Percentiles rank a stretch among this genome's conserved stretches.
Conservation (phyloP, 2,113 vertebrate genomes). For the Siniperca chuatsi region DNA sequence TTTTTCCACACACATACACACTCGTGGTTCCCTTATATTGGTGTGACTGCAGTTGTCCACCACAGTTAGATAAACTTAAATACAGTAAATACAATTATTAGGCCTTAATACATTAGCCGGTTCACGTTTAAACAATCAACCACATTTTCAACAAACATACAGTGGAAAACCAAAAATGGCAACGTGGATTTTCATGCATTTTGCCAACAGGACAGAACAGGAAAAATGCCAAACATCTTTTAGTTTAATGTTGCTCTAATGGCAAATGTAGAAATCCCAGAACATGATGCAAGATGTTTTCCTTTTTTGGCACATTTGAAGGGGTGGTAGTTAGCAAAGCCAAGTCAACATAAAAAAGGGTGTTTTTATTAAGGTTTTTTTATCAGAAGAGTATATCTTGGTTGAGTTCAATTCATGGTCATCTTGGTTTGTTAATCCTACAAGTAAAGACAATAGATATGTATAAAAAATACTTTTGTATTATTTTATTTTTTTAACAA, state of each 20-base stretch:
- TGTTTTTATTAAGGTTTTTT: neutral
- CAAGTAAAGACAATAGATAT: neutral
- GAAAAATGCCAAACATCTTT: neutral
- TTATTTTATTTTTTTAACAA: neutral
- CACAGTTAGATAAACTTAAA: neutral
- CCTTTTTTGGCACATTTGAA: neutral
- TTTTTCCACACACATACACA: slow-evolving; percentile 41
- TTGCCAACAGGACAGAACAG: neutral
- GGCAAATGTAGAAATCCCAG: neutral
- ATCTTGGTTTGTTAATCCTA: neutral
- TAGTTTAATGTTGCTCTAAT: neutral
- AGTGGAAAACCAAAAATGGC: neutral
- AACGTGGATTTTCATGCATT: neutral
- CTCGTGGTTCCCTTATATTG: neutral
- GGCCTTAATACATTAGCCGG: too few relatives aligned
- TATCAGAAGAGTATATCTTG: neutral
- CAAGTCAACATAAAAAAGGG: neutral
- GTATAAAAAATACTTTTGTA: too few relatives aligned
- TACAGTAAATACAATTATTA: neutral
- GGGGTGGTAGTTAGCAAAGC: neutral
- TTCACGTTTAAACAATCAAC: neutral
- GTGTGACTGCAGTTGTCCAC: slow-evolving; percentile 4
- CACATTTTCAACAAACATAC: neutral
- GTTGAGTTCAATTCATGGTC: neutral
- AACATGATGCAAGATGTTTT: neutral